Percentiles rank a stretch among this genome's conserved stretches.
Conservation (phyloP, 1,140 invertebrate genomes). For the Drosophila kanapiae region DNA sequence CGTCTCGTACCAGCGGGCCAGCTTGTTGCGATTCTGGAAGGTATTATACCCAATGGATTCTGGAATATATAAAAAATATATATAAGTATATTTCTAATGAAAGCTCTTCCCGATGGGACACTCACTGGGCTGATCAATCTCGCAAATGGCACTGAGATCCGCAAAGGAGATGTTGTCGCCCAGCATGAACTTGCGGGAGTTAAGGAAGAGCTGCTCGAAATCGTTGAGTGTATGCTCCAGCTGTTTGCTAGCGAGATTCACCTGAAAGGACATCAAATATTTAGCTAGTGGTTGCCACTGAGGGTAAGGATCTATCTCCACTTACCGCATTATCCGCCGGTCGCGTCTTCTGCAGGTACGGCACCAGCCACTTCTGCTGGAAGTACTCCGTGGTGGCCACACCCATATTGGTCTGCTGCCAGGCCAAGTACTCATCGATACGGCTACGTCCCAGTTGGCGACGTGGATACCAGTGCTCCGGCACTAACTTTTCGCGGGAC, state of each 20-base stretch:
- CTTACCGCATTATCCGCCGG: slow-evolving; percentile 67
- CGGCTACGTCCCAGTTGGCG: slow-evolving; percentile 88
- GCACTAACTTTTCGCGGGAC: slow-evolving; percentile 86
- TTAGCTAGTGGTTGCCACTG: background rate
- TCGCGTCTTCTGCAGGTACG: slow-evolving; percentile 85
- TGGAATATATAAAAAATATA: slow-evolving; percentile 46
- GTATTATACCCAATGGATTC: slow-evolving; percentile 88
- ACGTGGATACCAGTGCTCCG: slow-evolving; percentile 91
- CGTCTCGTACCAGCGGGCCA: slow-evolving; percentile 88
- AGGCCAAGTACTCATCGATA: slow-evolving; percentile 94
- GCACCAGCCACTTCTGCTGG: slow-evolving; percentile 87
- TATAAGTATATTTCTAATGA: background rate
- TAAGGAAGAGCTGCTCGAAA: slow-evolving; percentile 89
- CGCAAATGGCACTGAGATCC: slow-evolving; percentile 92
- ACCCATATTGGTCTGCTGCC: slow-evolving; percentile 93
- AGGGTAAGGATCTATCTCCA: background rate
- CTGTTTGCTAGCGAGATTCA: slow-evolving; percentile 85
- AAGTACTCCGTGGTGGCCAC: slow-evolving; percentile 90
- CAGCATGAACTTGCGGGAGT: slow-evolving; percentile 88
- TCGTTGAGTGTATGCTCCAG: slow-evolving; percentile 87
- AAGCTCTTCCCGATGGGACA: slow-evolving; percentile 4
- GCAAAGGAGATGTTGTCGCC: slow-evolving; percentile 91
- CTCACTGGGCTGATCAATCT: slow-evolving; percentile 92
- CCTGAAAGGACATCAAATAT: slow-evolving; percentile 26
- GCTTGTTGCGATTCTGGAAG: slow-evolving; percentile 86